phyloP scores from a whole-genome alignment of 2,888 invertebrate species.

The Lamellibrachia columna region DNA sequence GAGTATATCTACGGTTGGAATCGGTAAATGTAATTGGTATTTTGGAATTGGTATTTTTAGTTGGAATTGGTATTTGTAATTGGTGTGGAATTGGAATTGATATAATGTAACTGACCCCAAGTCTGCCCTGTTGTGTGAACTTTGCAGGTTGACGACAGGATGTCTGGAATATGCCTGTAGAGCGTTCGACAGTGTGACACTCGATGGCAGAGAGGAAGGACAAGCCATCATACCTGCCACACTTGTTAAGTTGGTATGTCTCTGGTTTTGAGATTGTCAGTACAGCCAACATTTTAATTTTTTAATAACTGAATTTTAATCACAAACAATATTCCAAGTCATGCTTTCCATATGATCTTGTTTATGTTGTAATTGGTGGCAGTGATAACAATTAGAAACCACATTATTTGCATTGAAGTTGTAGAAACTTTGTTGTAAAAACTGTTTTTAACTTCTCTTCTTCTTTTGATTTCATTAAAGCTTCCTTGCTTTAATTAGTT shows the following conservation, averaged over 20 bases:
- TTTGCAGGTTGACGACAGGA: not conserved
- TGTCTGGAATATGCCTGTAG: not conserved
- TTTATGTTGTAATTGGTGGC: not conserved
- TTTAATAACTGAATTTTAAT: not conserved
- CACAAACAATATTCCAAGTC: not conserved
- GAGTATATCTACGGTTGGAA: too few species aligned
- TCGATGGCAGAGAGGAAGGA: not conserved
- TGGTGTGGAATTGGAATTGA: too few species aligned
- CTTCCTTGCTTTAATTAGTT: not conserved
- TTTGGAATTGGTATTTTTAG: too few species aligned
- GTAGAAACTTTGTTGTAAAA: too few species aligned
- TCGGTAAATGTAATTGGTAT: too few species aligned
- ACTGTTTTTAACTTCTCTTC: too few species aligned
- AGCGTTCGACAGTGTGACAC: not conserved
- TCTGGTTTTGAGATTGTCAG: too few species aligned
- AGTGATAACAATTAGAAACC: not conserved
- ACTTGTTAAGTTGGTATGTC: not conserved
- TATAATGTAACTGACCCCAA: too few species aligned
- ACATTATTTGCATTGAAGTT: too few species aligned
- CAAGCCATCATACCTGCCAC: not conserved
- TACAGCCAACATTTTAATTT: not conserved
- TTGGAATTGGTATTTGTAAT: too few species aligned
- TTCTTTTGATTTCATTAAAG: not conserved
- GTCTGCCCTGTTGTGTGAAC: too few species aligned
- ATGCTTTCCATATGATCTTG: not conserved